These are phyloP conservation scores for Pristiophorus japonicus DNA, from an alignment of 2,113 vertebrate species.

Conservation along the genomic window DNA sequence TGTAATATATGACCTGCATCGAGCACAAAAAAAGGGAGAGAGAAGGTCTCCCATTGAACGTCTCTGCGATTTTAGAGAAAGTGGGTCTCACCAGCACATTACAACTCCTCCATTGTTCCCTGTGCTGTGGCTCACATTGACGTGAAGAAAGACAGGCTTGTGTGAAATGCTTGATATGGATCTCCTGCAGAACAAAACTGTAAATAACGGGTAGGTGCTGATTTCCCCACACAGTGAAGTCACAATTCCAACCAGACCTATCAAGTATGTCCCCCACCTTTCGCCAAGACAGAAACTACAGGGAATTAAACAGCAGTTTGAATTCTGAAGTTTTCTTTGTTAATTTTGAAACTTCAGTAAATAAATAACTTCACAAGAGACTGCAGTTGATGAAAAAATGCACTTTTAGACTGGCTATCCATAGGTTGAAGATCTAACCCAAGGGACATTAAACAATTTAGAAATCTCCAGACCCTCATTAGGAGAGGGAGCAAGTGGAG, in stretches of 20 bases:
- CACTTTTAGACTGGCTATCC: too few species aligned
- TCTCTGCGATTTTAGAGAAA: background rate
- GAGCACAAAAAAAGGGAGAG: background rate
- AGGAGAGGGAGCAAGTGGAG: too few species aligned
- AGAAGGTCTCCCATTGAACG: background rate
- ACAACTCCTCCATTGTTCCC: background rate
- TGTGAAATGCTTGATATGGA: background rate
- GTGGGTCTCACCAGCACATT: background rate
- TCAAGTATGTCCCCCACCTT: background rate
- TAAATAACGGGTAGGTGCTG: background rate
- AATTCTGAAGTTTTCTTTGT: background rate
- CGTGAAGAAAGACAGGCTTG: background rate
- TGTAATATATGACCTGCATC: background rate
- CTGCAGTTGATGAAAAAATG: too few species aligned
- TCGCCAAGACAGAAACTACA: background rate
- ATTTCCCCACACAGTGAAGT: background rate
- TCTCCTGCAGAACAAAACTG: background rate
- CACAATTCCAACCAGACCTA: background rate
- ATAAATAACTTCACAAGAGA: too few species aligned
- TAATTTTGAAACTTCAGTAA: background rate
- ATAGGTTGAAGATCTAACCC: too few species aligned
- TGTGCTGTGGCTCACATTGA: background rate
- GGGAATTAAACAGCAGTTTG: background rate
- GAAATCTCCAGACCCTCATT: too few species aligned
- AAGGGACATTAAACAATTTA: too few species aligned